Percentiles rank a stretch among this genome's conserved stretches.
phyloP scores from a whole-genome alignment of 2,113 vertebrate species.

The Poeciliopsis turrubarensis region DNA sequence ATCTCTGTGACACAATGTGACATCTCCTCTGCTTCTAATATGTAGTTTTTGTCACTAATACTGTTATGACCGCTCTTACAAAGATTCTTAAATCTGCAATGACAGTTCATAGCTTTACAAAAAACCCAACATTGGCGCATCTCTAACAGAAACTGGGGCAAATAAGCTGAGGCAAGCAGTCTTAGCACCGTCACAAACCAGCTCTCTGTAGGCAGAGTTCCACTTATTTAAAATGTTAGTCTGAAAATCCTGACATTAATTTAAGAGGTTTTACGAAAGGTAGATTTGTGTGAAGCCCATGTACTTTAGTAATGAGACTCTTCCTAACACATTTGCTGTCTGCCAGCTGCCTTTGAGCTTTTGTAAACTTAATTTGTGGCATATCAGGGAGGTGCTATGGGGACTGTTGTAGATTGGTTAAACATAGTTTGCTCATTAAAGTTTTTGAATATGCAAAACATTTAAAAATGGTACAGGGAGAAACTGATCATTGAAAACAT shows the following conservation, averaged over 20 bases:
- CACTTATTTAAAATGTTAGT: background rate
- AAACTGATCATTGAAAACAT: constrained; percentile 44
- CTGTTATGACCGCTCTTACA: no score
- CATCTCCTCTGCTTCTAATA: background rate
- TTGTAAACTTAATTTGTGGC: background rate
- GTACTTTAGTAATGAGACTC: background rate
- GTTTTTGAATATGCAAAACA: constrained; percentile 65
- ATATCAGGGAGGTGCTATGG: constrained; percentile 10
- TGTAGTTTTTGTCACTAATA: background rate
- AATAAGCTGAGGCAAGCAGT: background rate
- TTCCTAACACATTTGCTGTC: background rate
- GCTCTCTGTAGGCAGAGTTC: background rate
- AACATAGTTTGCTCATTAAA: constrained; percentile 46
- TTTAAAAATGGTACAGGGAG: constrained; percentile 21
- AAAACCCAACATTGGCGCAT: background rate
- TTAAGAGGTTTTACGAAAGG: background rate
- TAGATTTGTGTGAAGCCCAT: background rate
- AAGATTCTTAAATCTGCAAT: background rate
- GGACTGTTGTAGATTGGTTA: background rate
- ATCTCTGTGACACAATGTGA: background rate
- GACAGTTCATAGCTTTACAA: background rate
- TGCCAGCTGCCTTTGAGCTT: background rate
- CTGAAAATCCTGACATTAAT: background rate
- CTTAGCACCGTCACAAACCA: background rate
- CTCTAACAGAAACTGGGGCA: background rate